Conservation (phyloP, 1,140 invertebrate genomes). For the Oryzaephilus surinamensis region DNA sequence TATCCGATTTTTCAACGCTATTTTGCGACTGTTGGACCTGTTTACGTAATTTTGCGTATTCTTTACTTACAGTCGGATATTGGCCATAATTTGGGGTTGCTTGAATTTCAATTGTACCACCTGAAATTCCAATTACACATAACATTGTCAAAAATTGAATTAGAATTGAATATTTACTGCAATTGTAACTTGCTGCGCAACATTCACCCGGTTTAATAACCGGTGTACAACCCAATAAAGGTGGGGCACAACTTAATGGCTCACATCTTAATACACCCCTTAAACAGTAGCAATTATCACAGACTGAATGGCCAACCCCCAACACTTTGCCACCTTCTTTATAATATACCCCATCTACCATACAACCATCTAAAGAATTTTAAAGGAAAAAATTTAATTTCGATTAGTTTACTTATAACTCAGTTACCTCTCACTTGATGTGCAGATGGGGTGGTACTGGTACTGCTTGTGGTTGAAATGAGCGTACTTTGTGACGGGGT, state of each 20-base stretch:
- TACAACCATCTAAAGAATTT: conserved; percentile 45
- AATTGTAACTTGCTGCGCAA: conserved; percentile 75
- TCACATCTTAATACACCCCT: conserved; percentile 61
- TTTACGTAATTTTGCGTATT: conserved; percentile 45
- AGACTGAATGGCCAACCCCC: conserved; percentile 46
- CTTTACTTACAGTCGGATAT: conserved; percentile 44
- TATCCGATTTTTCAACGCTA: conserved; percentile 11
- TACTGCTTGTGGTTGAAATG: conserved; percentile 20
- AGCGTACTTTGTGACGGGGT: conserved; percentile 23
- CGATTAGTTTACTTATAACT: background rate
- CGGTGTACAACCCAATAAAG: conserved; percentile 62
- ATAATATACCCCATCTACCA: conserved; percentile 49
- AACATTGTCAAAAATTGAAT: too few relatives aligned
- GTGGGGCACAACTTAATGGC: conserved; percentile 60
- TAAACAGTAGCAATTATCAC: conserved; percentile 75
- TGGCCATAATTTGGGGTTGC: conserved; percentile 42
- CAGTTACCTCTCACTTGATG: too few relatives aligned
- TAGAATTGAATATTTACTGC: conserved; percentile 44
- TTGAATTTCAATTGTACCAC: conserved; percentile 43
- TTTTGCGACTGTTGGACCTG: conserved; percentile 27
- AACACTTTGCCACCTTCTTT: conserved; percentile 66
- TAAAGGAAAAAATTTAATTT: background rate
- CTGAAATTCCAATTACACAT: too few relatives aligned
- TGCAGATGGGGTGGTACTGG: conserved; percentile 22
- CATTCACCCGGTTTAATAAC: conserved; percentile 66